Percentiles rank a stretch among this genome's conserved stretches.
These are phyloP conservation scores for Anableps anableps DNA, from an alignment of 2,797 vertebrate species.

Conservation along the genomic window DNA sequence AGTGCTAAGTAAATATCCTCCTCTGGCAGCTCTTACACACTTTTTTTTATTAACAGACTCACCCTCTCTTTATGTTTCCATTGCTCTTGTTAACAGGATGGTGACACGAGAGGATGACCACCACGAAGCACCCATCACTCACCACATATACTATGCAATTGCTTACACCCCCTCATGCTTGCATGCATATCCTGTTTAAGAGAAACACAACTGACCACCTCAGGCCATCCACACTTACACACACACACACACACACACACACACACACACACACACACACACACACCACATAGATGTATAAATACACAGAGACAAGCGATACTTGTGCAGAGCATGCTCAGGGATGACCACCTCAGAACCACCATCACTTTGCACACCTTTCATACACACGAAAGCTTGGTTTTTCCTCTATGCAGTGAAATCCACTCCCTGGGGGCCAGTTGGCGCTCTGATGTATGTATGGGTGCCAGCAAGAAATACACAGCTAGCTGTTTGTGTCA, in stretches of 20 bases:
- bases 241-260: slow-evolving; percentile 12
- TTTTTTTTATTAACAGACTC: slow-evolving; percentile 18
- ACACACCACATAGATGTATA: slow-evolving; percentile 28
- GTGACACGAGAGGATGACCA: slow-evolving; percentile 57
- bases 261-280: neutral
- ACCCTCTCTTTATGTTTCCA: slow-evolving; percentile 17
- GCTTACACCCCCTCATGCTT: slow-evolving; percentile 13
- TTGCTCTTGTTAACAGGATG: slow-evolving; percentile 61
- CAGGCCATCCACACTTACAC: slow-evolving; percentile 21
- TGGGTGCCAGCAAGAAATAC: slow-evolving; percentile 77
- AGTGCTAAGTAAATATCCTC: slow-evolving; percentile 53
- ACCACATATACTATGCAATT: slow-evolving; percentile 18
- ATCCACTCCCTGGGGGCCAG: slow-evolving; percentile 52
- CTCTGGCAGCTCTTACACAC: slow-evolving; percentile 64
- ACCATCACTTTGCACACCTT: slow-evolving; percentile 46
- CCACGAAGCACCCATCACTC: slow-evolving; percentile 47
- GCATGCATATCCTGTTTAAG: slow-evolving; percentile 36
- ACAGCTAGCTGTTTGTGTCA: slow-evolving; percentile 45
- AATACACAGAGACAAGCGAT: slow-evolving; percentile 51
- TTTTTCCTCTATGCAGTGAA: slow-evolving; percentile 66
- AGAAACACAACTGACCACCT: slow-evolving; percentile 36
- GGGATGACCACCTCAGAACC: slow-evolving; percentile 63
- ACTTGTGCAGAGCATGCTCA: slow-evolving; percentile 55
- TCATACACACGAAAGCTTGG: slow-evolving; percentile 26
- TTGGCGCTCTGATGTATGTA: slow-evolving; percentile 61